Base-by-base conservation (phyloP, 2,113 vertebrate species). In the Pluvianellus socialis region DNA sequence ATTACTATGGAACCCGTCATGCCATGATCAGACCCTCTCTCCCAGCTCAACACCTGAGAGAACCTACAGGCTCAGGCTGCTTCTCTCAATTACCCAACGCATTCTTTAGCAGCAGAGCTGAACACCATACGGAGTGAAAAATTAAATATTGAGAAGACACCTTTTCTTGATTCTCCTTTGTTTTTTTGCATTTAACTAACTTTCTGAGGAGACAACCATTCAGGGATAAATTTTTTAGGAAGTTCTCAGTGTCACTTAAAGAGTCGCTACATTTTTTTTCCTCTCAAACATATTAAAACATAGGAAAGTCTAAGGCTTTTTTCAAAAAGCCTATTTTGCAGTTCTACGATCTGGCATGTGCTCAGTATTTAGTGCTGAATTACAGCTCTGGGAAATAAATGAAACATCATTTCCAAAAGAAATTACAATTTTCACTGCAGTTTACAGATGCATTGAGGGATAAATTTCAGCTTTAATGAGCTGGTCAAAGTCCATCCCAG, bases 361-460 rank as follows among this genome's bases (percentile, higher is more conserved):
- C 20, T 79, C 68, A 71, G n/a, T 44, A 81, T 62, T 92, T 33
- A 91, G 30, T 32, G 52, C 45, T 59, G 61, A 96, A 84, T 70
- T 86, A 94, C 44, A 85, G 68, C 76, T 91, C 65, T 81, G 77
- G n/a, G 16, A 85, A 92, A 92, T 35, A 91, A 88, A 90, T 9
- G 13, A 91, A 96, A 81, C 38, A 82, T 13, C 4, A 77, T 84
- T 87, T 95, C 73, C 61, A 85, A 79, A 91, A 84, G 23, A 74
- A 91, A 85, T 32, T 0, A 49, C 49, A 91, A 32, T 84, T 89
- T 82, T 84, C 91, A 89, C 55, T 79, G 33, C 6, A 13, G n/a
- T 82, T 84, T 81, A 74, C 38, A 79, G 32, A 86, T 38, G 16
- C 17, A 71, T 27, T 84, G 55, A 92, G 66, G 33, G 44, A 82